Evolutionary conservation across 2,888 invertebrate genomes (phyloP), one percentile per base, ranked within the genome.

Genomic region (Pasiphila rectangulata): DNA sequence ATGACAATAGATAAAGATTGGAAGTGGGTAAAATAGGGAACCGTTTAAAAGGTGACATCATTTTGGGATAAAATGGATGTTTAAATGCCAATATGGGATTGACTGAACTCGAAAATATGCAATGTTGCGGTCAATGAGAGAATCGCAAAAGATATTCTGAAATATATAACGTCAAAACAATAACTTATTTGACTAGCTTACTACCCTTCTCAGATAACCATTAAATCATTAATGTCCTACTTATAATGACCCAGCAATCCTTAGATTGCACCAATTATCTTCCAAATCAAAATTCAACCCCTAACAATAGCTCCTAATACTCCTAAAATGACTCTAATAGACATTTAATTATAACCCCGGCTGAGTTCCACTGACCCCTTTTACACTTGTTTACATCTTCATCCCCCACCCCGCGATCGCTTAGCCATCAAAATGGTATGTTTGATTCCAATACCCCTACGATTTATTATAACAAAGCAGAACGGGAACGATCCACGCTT

Each of bases 331-430:
- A 61, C 67, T 72, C 83, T 87, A 88, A 87, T 88, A 85, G 80
- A 79, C 79, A 85, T 86, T 87, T 87, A 87, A 88, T 87, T 85
- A 85, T 74, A 79, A 69, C 67, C 70, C 59, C 65, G 69, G 67
- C 56, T 67, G 77, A 74, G 83, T 78, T 79, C 83, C 82, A 83
- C 81, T 87, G 87, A 87, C 87, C 88, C 87, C 85, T 86, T 85
- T 87, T 86, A 85, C 88, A 87, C 87, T 85, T 88, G 87, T 86
- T 88, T 87, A 88, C 87, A 81, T 86, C 87, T 88, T 80, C 79
- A 88, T 88, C 84, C 85, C 83, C 72, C 71, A 59, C 72, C 68
- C 72, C 71, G 70, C 64, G 60, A 77, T 64, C 84, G 80, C 68
- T 84, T 79, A 86, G 71, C 76, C 86, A 87, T 87, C 86, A 83